Base-by-base conservation (phyloP, 2,113 vertebrate genomes). In the Dasyornis broadbenti region DNA sequence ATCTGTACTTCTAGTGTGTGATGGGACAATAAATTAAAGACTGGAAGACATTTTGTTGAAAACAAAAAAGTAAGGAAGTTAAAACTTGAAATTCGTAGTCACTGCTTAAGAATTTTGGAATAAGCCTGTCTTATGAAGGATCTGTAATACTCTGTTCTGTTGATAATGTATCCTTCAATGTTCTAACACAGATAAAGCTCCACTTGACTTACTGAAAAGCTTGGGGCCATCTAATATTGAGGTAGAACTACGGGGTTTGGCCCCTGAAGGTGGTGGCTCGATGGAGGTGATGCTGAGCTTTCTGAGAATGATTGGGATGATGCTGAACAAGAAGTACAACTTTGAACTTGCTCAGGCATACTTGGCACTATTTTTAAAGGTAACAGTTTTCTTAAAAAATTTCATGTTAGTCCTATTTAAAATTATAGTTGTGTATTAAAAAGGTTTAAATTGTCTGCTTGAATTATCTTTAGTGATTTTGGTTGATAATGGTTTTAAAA, bases 301-400 rank as follows among this genome's bases (percentile, higher is more conserved):
- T 92, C 95, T 99, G 56, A 98, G 94, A 68, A 98, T 99, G 99
- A 98, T 99, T 56, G 95, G 96, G 80, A 90, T 96, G 94, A 99
- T 99, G 98, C 88, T 99, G 96, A 82, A 95, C 16, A 98, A 96
- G 83, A 99, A 98, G 87, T 97, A 95, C 81, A 99, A 99, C 96
- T 99, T 99, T 9, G 99, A 99, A 75, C 97, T 99, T 80, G 97
- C 98, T 11, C 99, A 99, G n/a, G 98, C 98, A 0, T 99, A 99
- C 92, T 98, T 99, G 75, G 98, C 99, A 0, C 97, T 99, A 5
- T 99, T 99, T 97, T 92, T 99, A 64, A 99, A 99, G 98, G 99
- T 99, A 96, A 92, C 3, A 26, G 0, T 53, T 73, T 49, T 80
- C 42, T 64, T 31, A 22, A 0, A 54, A 53, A 61, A 56, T 39